Evolutionary conservation across 1,140 invertebrate species (phyloP).

Genomic region (Aphelinus certus): DNA sequence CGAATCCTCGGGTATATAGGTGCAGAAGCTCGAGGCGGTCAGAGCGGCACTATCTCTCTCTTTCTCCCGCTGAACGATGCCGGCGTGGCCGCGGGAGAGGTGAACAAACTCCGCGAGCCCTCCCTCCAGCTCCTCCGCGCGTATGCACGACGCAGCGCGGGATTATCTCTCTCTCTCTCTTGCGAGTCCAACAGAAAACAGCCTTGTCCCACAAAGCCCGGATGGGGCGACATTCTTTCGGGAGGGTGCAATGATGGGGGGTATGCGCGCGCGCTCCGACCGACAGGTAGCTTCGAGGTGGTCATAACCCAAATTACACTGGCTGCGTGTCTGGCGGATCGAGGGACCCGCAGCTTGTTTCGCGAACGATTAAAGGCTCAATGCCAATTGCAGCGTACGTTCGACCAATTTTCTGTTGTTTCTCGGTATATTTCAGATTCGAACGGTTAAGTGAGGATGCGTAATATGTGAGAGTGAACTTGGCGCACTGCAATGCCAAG

Average conservation of each 20-base stretch:
- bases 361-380: too few relatives aligned
- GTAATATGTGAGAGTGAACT: too few relatives aligned
- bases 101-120: constrained; percentile 29
- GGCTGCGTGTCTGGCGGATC: neutral
- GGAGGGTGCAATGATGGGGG: neutral
- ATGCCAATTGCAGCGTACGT: too few relatives aligned
- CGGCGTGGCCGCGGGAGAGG: neutral
- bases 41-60: too few relatives aligned
- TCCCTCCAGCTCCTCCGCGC: neutral
- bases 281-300: neutral
- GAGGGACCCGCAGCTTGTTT: neutral
- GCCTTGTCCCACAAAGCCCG: constrained; percentile 4
- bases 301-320: neutral
- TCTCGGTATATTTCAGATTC: too few relatives aligned
- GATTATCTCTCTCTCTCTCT: neutral
- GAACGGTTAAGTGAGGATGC: too few relatives aligned
- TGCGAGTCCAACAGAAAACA: neutral
- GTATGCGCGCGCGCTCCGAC: neutral
- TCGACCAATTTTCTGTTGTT: too few relatives aligned
- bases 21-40: too few relatives aligned
- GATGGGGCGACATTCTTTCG: neutral
- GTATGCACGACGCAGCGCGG: neutral
- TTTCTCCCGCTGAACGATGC: too few relatives aligned
- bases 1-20: too few relatives aligned
- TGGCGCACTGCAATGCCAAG: too few relatives aligned